These are phyloP conservation scores for Trachelus troglodyta DNA, from an alignment of 2,888 invertebrate species.

Conservation along the genomic window DNA sequence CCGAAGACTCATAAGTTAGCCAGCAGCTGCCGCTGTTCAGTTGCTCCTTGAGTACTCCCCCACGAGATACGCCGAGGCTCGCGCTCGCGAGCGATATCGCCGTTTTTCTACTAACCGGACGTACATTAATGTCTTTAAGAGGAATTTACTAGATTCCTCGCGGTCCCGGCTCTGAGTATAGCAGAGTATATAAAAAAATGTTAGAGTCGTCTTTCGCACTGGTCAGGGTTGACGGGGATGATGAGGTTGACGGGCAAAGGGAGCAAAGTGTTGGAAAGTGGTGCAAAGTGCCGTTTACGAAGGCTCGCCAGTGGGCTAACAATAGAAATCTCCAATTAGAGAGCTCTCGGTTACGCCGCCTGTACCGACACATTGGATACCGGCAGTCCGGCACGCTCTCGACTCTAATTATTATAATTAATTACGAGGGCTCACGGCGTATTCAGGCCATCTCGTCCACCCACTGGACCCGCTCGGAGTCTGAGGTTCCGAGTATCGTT, in stretches of 20 bases:
- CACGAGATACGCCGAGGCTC: constrained; percentile 31
- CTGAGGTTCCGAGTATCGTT: not conserved
- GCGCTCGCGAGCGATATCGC: constrained; percentile 1
- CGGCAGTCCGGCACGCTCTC: constrained; percentile 9
- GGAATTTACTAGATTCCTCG: constrained; percentile 18
- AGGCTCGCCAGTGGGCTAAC: constrained; percentile 29
- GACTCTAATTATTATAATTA: constrained; percentile 50
- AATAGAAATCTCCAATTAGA: constrained; percentile 40
- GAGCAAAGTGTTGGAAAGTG: not conserved
- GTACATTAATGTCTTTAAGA: constrained; percentile 20
- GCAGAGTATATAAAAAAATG: not conserved
- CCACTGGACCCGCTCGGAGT: constrained; percentile 22
- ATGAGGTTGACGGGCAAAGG: not conserved
- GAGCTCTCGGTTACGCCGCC: constrained; percentile 36
- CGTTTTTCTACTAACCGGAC: constrained; percentile 1
- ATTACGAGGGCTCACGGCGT: constrained; percentile 32
- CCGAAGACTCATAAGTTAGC: constrained; percentile 45
- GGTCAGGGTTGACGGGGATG: not conserved
- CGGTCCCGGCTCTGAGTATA: not conserved
- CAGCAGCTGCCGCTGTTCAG: constrained; percentile 48
- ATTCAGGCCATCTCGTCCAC: constrained; percentile 40
- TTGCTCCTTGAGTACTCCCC: constrained; percentile 40
- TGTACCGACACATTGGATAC: constrained; percentile 28
- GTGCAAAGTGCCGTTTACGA: not conserved
- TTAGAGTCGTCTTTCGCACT: not conserved